phyloP scores from a whole-genome alignment of 1,140 invertebrate species.

The Achroia grisella region DNA sequence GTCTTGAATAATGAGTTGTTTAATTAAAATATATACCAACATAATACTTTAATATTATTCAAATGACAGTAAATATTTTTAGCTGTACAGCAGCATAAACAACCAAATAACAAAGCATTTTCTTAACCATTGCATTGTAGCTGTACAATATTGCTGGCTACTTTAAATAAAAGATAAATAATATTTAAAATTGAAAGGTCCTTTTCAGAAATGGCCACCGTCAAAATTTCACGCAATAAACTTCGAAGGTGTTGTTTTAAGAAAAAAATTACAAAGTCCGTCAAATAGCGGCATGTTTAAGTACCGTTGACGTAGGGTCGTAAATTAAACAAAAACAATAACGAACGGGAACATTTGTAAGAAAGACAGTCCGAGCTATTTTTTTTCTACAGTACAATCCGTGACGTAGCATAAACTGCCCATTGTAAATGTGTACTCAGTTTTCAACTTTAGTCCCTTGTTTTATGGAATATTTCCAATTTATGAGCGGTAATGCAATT shows the following conservation, averaged over 20 bases:
- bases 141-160: conserved; percentile 41
- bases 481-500: background rate
- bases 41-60: no score
- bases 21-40: no score
- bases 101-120: background rate
- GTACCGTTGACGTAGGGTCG: conserved; percentile 33
- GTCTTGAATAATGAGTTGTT: no score
- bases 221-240: conserved; percentile 54
- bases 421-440: background rate
- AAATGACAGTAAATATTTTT: no score
- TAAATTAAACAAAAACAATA: conserved; percentile 51
- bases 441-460: background rate
- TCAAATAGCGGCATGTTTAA: conserved; percentile 34
- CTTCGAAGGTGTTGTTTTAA: conserved; percentile 40
- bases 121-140: conserved; percentile 11
- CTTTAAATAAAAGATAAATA: conserved; percentile 43
- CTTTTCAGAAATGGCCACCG: conserved; percentile 52
- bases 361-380: conserved; percentile 46
- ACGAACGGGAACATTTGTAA: conserved; percentile 59
- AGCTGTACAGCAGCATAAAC: background rate
- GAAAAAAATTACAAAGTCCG: conserved; percentile 42
- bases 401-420: conserved; percentile 15
- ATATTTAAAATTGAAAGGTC: conserved; percentile 27
- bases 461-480: background rate
- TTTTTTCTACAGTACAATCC: conserved; percentile 29